Conservation (phyloP, 1,140 invertebrate genomes). For the Maconellicoccus hirsutus region DNA sequence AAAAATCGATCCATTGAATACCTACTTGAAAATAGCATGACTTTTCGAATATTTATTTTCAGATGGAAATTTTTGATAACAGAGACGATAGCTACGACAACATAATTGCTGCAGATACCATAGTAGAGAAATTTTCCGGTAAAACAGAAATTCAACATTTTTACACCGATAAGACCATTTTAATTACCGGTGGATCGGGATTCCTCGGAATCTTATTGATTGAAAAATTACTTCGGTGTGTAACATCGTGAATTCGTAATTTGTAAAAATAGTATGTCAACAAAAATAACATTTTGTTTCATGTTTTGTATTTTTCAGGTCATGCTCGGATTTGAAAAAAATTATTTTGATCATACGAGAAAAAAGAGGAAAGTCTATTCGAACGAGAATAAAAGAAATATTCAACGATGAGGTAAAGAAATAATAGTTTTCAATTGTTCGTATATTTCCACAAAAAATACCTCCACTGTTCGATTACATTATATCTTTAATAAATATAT, state of each 20-base stretch:
- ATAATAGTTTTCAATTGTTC: too few species aligned
- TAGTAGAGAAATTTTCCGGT: background rate
- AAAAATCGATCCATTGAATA: too few species aligned
- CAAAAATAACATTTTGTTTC: background rate
- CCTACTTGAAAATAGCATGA: too few species aligned
- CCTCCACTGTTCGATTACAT: too few species aligned
- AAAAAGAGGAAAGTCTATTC: background rate
- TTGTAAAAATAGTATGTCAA: too few species aligned
- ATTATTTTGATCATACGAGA: background rate
- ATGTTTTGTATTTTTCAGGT: background rate
- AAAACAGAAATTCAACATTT: conserved; percentile 16
- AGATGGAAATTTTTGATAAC: background rate
- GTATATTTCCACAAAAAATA: too few species aligned
- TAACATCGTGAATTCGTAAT: background rate
- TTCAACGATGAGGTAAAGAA: background rate
- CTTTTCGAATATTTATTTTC: too few species aligned
- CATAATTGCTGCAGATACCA: background rate
- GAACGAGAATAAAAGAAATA: background rate
- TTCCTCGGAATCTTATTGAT: conserved; percentile 11
- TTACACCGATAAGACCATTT: conserved; percentile 16
- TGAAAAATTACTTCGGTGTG: conserved; percentile 16
- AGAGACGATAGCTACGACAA: background rate
- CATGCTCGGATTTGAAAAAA: background rate
- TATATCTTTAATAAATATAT: too few species aligned
- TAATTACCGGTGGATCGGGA: conserved; percentile 15